A percentile compares a stretch with the other conserved stretches of the same genome.
Evolutionary conservation across 92 coral and sea anemone genomes (phyloP).

Genomic region (Porites divaricata): DNA sequence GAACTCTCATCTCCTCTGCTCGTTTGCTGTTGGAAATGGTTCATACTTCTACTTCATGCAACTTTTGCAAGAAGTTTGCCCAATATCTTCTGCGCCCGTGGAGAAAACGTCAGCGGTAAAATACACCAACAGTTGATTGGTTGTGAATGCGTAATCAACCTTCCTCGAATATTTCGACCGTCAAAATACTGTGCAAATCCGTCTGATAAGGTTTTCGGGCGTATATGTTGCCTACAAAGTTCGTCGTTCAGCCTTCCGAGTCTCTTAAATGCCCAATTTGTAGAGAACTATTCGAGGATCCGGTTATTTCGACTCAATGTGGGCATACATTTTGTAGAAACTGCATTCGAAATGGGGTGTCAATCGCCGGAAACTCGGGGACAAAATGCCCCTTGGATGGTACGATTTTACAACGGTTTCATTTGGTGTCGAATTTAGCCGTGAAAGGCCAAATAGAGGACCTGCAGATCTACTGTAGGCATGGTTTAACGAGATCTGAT

Average conservation of each 20-base stretch:
- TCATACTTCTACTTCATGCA: background rate
- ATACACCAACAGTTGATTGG: background rate
- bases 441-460: conserved; percentile 95
- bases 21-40: background rate
- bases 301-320: conserved; percentile 94
- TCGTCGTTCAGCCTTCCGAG: conserved; percentile 85
- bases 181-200: background rate
- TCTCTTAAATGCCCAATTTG: conserved; percentile 91
- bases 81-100: conserved; percentile 19
- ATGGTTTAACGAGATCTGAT: conserved; percentile 89
- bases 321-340: conserved; percentile 97
- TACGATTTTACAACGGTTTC: conserved; percentile 68
- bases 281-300: conserved; percentile 83
- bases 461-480: conserved; percentile 88
- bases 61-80: background rate
- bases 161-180: background rate
- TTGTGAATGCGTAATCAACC: background rate
- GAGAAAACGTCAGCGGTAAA: background rate
- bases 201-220: background rate
- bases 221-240: conserved; percentile 87
- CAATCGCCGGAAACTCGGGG: conserved; percentile 64
- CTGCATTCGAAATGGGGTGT: conserved; percentile 74
- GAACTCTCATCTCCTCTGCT: background rate
- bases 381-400: conserved; percentile 91
- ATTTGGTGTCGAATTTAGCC: conserved; percentile 90